These are phyloP conservation scores for Sciurus niger DNA, from an alignment of 2,113 vertebrate genomes.

Conservation along the genomic window DNA sequence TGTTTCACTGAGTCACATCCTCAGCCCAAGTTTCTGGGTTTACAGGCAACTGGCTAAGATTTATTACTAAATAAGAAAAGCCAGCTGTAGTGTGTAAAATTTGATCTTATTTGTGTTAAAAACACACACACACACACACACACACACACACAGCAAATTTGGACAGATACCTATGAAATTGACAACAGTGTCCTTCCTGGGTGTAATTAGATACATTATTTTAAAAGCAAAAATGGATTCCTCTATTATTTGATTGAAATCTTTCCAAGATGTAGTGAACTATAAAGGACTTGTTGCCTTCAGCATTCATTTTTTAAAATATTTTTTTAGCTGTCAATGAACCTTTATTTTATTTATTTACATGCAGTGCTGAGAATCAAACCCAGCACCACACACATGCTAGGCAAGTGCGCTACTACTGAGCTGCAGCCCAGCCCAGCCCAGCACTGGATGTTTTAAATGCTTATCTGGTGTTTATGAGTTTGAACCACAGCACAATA, in stretches of 20 bases:
- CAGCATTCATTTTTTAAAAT: no score
- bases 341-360: no score
- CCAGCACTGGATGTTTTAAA: neutral
- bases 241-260: neutral
- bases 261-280: constrained; percentile 17
- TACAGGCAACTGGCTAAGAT: no score
- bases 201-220: neutral
- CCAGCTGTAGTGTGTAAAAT: neutral
- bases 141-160: neutral
- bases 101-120: neutral
- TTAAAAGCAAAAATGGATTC: constrained; percentile 44
- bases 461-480: neutral
- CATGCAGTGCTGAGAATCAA: no score
- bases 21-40: neutral
- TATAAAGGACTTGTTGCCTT: neutral
- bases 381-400: no score
- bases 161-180: neutral
- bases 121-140: neutral
- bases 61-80: neutral
- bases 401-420: no score
- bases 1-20: neutral
- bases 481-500: neutral
- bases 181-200: neutral
- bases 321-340: no score
- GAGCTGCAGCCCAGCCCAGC: neutral